Conservation (phyloP, 2,113 vertebrate genomes). For the Cryptomyrus ogoouensis region DNA sequence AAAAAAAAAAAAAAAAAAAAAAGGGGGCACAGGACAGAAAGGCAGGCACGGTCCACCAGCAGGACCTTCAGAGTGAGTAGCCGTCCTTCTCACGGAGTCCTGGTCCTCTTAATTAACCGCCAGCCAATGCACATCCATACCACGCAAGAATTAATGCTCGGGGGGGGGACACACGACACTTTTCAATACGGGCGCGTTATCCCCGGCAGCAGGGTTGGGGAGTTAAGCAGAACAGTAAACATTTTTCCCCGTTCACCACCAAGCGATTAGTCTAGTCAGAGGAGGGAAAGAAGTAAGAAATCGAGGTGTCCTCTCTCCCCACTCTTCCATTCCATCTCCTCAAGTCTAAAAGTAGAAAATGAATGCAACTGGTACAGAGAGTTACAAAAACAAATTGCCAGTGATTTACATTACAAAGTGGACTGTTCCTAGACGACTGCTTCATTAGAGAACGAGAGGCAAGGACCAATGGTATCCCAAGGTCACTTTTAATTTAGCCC, state of each 20-base stretch:
- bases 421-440: conserved; percentile 75
- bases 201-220: conserved; percentile 21
- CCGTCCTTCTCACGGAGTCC: neutral
- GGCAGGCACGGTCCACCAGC: too few relatives aligned
- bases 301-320: neutral
- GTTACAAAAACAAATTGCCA: conserved; percentile 46
- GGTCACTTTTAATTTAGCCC: conserved; percentile 98
- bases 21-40: too few relatives aligned
- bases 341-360: conserved; percentile 42
- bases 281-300: conserved; percentile 27
- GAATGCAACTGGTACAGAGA: conserved; percentile 39
- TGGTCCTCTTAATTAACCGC: neutral
- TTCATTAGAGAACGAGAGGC: conserved; percentile 82
- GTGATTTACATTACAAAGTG: conserved; percentile 79
- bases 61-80: too few relatives aligned
- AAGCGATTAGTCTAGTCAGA: conserved; percentile 35
- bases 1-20: too few relatives aligned
- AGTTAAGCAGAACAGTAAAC: conserved; percentile 44
- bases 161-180: neutral
- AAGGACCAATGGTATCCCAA: conserved; percentile 81
- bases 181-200: neutral
- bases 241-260: conserved; percentile 25
- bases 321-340: conserved; percentile 26
- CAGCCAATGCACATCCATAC: too few relatives aligned
- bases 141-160: neutral